These are phyloP conservation scores for Condylura cristata DNA, from an alignment of 2,113 vertebrate species.

Conservation along the genomic window DNA sequence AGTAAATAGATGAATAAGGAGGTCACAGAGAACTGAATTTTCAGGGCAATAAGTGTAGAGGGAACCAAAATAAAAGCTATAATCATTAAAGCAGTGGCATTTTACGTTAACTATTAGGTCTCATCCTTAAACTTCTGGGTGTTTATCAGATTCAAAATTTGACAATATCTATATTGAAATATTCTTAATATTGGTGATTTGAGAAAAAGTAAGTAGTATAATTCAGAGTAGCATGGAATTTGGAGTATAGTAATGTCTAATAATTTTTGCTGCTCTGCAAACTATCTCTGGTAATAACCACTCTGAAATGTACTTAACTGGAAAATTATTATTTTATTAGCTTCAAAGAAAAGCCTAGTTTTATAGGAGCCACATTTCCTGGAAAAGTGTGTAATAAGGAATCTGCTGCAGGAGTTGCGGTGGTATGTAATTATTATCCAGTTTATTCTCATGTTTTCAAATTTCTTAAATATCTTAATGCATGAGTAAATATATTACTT, in stretches of 20 bases:
- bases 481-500: not conserved
- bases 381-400: conserved; percentile 27
- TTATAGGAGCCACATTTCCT: conserved; percentile 56
- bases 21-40: not conserved
- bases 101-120: not conserved
- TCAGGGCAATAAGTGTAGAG: not conserved
- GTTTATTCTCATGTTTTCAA: conserved; percentile 1
- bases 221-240: not conserved
- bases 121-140: not conserved
- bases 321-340: conserved; percentile 55
- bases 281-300: not conserved
- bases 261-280: conserved; percentile 8
- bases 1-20: not conserved
- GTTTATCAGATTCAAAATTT: conserved; percentile 3
- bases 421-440: conserved; percentile 69
- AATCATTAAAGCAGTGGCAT: not conserved
- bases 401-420: conserved; percentile 36
- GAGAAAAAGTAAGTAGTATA: not conserved
- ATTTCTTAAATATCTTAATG: conserved; percentile 21
- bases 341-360: conserved; percentile 33
- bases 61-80: not conserved
- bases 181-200: not conserved
- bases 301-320: not conserved
- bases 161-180: not conserved
- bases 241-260: not conserved